Base-by-base conservation (phyloP, 2,797 vertebrate genomes). In the Helarctos malayanus region DNA sequence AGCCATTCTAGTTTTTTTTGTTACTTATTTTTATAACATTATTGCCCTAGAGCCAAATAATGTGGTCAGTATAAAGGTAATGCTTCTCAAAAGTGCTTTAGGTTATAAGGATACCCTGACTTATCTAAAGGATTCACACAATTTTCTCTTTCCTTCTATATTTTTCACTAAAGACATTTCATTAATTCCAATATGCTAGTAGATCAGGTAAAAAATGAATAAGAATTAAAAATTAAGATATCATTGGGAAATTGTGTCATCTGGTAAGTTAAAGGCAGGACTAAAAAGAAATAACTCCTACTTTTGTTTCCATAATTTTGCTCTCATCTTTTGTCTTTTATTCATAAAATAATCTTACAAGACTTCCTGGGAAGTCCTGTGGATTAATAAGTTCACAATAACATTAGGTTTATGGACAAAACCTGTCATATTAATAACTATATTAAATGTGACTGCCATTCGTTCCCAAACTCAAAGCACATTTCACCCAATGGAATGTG, bases 101-200 rank as follows among this genome's bases (percentile, higher is more conserved):
- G n/a, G 1, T 78, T 79, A 57, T 41, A 82, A 83, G 47, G 38
- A 16, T 57, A 45, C 1, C 3, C 81, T 86, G 41, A 69, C 23
- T 76, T 93, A 71, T 16, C 45, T 88, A 59, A 71, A 75, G 11
- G 13, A 81, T 23, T 82, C 54, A 88, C 27, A 88, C 35, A 57
- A 92, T 73, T 89, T 94, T 59, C n/a, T 91, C 9, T 63, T 87
- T 94, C 54, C 59, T 73, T 65, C 75, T 76, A 3, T 35, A 84
- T 81, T 89, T 89, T 93, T 47, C 15, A 91, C 56, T 52, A 73
- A 79, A 14, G 15, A n/a, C 3, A 65, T 94, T 68, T 84, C 56
- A 65, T 69, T 12, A 92, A 79, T 38, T 56, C 68, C 65, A 85
- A 57, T 59, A 57, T 65, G 11, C 6, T 94, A 85, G 63, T 81